A percentile compares a stretch with the other conserved stretches of the same genome.
These are phyloP conservation scores for Cryptoblepharus egeriae DNA, from an alignment of 2,797 vertebrate genomes.

Conservation along the genomic window DNA sequence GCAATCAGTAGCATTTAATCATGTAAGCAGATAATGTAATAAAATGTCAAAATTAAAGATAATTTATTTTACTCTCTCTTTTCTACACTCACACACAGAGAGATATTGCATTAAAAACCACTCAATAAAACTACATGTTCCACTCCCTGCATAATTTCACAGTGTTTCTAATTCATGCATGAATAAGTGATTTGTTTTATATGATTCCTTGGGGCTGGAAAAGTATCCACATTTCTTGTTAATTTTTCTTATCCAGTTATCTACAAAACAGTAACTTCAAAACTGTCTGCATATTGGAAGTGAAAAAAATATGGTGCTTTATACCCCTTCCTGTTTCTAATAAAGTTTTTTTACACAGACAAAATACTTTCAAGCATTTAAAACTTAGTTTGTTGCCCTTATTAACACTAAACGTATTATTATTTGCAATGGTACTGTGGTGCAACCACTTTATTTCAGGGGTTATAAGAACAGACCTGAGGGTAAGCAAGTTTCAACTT, in stretches of 20 bases:
- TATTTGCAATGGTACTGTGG: not conserved
- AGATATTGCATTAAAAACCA: constrained; percentile 21
- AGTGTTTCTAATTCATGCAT: constrained; percentile 21
- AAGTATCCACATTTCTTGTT: constrained; percentile 6
- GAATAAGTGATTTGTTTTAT: constrained; percentile 37
- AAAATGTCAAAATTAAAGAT: constrained; percentile 42
- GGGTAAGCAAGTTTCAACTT: not conserved
- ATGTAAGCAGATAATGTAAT: constrained; percentile 34
- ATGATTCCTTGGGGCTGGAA: constrained; percentile 20
- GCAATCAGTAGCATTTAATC: constrained; percentile 36
- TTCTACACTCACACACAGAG: too few relatives aligned
- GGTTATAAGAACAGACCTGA: too few relatives aligned
- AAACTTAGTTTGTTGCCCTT: not conserved
- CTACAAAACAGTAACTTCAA: not conserved
- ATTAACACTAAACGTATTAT: not conserved
- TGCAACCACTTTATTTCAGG: not conserved
- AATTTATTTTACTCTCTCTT: constrained; percentile 20
- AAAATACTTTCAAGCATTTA: not conserved
- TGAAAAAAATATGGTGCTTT: constrained; percentile 24
- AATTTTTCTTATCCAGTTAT: not conserved
- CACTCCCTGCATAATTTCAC: constrained; percentile 35
- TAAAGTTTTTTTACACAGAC: not conserved
- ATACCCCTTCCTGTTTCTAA: constrained; percentile 17
- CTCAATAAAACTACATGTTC: constrained; percentile 43
- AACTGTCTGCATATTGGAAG: not conserved